Base-by-base conservation (phyloP, 2,888 invertebrate species). In the Trisateles emortualis region DNA sequence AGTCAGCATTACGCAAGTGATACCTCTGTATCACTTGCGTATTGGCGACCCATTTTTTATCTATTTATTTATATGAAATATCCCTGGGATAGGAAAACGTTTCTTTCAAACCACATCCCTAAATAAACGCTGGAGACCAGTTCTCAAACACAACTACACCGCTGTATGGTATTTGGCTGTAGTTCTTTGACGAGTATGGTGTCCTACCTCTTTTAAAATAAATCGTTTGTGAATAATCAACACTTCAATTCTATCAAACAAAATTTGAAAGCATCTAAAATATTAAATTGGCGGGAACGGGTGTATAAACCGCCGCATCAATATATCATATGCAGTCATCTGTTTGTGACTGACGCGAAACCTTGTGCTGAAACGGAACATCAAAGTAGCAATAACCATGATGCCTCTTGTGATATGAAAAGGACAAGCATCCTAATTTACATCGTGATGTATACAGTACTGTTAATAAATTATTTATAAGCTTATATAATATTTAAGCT, bases 351-450 rank as follows among this genome's bases (percentile, higher is more conserved):
- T 22, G 45, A 36, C 16, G 43, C 43, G 50, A 56, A n/a, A 50
- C 53, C 44, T 42, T 19, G 46, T 45, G 50, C 53, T 56, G 47
- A 68, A 66, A 63, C 48, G 44, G 49, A 59, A 64, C 59, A 66
- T 59, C 63, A 59, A 55, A 65, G 54, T 60, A 32, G 53, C 43
- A 52, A 68, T 60, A 68, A 57, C 52, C 51, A 19, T 51, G 38
- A 63, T 66, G 52, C 50, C 33, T 53, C 42, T 52, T 41, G 30
- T 13, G 38, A 60, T 59, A 54, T 57, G 54, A 53, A 57, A 57
- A 53, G 52, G 26, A 16, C 16, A 53, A 38, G 35, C 32, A n/a
- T 32, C 24, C 16, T 16, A 36, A 38, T 29, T 52, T 30, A 50
- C 53, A 41, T 55, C 35, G 51, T 19, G 14, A 10, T 3, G 29